Conservation (phyloP, 2,797 vertebrate genomes). For the Cuniculus paca region DNA sequence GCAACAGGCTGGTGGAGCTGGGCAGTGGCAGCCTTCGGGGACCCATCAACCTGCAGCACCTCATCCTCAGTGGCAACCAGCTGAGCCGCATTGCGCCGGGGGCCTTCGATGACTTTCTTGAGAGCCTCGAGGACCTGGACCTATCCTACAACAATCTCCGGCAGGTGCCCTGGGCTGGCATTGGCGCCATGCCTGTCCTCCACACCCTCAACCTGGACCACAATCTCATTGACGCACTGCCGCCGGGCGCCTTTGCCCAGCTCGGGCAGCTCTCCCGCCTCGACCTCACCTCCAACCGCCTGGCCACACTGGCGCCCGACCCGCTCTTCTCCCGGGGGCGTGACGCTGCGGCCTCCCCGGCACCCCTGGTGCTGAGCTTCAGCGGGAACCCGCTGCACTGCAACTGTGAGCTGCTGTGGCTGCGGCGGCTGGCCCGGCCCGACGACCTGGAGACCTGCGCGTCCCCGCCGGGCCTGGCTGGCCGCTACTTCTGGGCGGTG, state of each 20-base stretch:
- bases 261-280: constrained; percentile 95
- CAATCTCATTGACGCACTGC: constrained; percentile 95
- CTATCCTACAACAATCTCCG: constrained; percentile 96
- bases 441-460: constrained; percentile 97
- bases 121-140: constrained; percentile 95
- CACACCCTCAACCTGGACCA: constrained; percentile 96
- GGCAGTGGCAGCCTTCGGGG: constrained; percentile 93
- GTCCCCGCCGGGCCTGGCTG: constrained; percentile 92
- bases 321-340: constrained; percentile 94
- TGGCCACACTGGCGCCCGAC: constrained; percentile 95
- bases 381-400: constrained; percentile 97
- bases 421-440: constrained; percentile 92
- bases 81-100: constrained; percentile 90
- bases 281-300: constrained; percentile 96
- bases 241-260: constrained; percentile 94
- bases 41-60: constrained; percentile 94
- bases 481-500: constrained; percentile 96
- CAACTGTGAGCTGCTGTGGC: constrained; percentile 96
- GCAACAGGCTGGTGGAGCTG: constrained; percentile 92
- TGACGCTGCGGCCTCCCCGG: constrained; percentile 93
- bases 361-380: constrained; percentile 93
- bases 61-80: constrained; percentile 96
- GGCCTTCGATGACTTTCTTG: constrained; percentile 95
- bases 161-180: constrained; percentile 94
- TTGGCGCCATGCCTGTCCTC: constrained; percentile 95